Percentiles rank a stretch among this genome's conserved stretches.
phyloP scores from a whole-genome alignment of 2,888 invertebrate species.

The Sycophila texana region DNA sequence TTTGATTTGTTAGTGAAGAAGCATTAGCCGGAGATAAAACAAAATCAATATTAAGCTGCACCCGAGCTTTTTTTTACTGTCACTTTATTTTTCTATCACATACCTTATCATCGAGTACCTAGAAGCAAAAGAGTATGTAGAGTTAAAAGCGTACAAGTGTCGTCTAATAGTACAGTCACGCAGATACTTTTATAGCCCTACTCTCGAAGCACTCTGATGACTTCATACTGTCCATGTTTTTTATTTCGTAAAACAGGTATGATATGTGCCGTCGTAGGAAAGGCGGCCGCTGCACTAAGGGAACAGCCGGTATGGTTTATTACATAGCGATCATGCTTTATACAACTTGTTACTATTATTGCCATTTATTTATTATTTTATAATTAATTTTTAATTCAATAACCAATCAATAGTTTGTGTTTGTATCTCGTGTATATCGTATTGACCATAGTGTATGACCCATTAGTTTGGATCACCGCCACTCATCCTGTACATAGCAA shows the following conservation, averaged over 20 bases:
- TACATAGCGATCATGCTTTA: constrained; percentile 64
- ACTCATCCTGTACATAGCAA: constrained; percentile 49
- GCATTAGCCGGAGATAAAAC: constrained; percentile 19
- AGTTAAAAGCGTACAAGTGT: constrained; percentile 39
- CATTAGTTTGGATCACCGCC: constrained; percentile 29
- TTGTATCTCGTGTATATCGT: constrained; percentile 3
- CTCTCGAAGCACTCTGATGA: constrained; percentile 61
- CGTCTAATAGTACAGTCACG: constrained; percentile 44
- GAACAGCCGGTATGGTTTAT: constrained; percentile 94
- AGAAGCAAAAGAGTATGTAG: constrained; percentile 26
- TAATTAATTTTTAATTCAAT: constrained; percentile 17
- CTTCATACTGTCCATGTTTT: constrained; percentile 72
- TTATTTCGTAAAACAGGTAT: constrained; percentile 85
- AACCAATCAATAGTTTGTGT: constrained; percentile 9
- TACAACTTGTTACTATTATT: constrained; percentile 27
- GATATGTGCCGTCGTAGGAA: constrained; percentile 98
- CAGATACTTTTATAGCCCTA: constrained; percentile 51
- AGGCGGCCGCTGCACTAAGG: constrained; percentile 97
- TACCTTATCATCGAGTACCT: not conserved
- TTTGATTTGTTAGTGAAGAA: not conserved
- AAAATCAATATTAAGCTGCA: constrained; percentile 46
- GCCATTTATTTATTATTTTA: constrained; percentile 14
- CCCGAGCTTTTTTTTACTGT: constrained; percentile 44
- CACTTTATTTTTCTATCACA: constrained; percentile 50
- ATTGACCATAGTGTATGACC: constrained; percentile 13